Percentiles rank a stretch among this genome's conserved stretches.
Evolutionary conservation across 2,113 vertebrate genomes (phyloP).

Genomic region (Phrynocephalus versicolor): DNA sequence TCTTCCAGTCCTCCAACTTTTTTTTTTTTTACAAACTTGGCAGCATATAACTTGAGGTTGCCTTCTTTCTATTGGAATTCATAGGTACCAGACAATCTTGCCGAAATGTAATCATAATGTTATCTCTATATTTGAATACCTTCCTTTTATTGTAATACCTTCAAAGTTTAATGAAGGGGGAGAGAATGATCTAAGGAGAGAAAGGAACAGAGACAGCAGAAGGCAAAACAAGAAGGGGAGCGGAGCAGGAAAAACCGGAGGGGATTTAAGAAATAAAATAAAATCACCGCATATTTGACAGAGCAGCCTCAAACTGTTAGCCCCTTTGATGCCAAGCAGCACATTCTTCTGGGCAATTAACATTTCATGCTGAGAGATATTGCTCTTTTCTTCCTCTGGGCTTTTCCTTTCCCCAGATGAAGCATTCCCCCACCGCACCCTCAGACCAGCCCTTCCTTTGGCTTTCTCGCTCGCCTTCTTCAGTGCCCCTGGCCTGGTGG

Average conservation of each 20-base stretch:
- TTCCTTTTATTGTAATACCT: background rate
- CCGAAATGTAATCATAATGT: background rate
- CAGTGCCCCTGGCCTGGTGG: conserved; percentile 50
- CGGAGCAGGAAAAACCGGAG: background rate
- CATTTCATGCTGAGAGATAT: conserved; percentile 25
- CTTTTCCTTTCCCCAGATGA: conserved; percentile 51
- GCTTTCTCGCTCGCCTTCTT: conserved; percentile 47
- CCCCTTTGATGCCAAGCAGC: conserved; percentile 38
- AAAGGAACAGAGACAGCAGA: background rate
- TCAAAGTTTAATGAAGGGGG: background rate
- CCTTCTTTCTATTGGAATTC: background rate
- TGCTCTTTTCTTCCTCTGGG: conserved; percentile 13
- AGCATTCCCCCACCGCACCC: conserved; percentile 51
- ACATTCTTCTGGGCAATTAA: conserved; percentile 52
- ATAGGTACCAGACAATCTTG: background rate
- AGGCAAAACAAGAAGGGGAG: conserved; percentile 14
- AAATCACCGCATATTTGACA: conserved; percentile 49
- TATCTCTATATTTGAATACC: background rate
- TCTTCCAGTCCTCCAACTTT: too few relatives aligned
- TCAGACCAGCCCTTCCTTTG: conserved; percentile 42
- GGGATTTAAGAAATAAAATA: background rate
- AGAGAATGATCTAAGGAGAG: background rate
- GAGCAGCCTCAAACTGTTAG: conserved; percentile 37
- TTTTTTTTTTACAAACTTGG: background rate
- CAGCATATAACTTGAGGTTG: background rate